Conservation (phyloP, 2,797 vertebrate species). For the Myotis pilosus region DNA sequence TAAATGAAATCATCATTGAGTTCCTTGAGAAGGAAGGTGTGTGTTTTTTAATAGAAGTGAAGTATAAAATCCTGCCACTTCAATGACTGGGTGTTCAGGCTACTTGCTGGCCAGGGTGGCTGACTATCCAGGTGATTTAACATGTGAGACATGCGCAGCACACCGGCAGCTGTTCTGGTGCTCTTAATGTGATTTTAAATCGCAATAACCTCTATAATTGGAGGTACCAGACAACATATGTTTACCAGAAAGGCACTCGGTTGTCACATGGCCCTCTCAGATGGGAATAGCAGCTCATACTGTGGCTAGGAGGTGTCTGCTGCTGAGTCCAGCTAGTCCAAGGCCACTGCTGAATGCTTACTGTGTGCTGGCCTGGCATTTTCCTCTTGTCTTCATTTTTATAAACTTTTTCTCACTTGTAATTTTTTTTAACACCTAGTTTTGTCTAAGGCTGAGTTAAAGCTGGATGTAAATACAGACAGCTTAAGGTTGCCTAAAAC, state of each 20-base stretch:
- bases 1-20: background rate
- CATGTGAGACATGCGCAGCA: rapidly evolving
- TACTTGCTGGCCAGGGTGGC: background rate
- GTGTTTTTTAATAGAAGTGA: background rate
- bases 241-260: background rate
- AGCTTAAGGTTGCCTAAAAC: background rate
- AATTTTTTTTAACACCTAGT: background rate
- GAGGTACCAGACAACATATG: slow-evolving; percentile 8
- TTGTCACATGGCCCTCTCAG: background rate
- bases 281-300: background rate
- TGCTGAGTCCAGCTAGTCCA: background rate
- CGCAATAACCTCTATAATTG: slow-evolving; percentile 29
- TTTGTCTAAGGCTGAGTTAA: background rate
- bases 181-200: slow-evolving; percentile 31
- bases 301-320: background rate
- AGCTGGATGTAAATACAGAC: background rate
- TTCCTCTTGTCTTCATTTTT: background rate
- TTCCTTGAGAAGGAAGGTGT: slow-evolving; percentile 49
- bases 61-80: background rate
- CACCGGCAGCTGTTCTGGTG: background rate
- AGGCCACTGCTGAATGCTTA: background rate
- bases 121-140: background rate
- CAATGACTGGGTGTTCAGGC: slow-evolving; percentile 9
- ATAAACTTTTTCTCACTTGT: background rate
- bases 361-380: background rate